Percentiles rank a stretch among this genome's conserved stretches.
phyloP scores from a whole-genome alignment of 1,140 invertebrate species.

The Rhyzopertha dominica region DNA sequence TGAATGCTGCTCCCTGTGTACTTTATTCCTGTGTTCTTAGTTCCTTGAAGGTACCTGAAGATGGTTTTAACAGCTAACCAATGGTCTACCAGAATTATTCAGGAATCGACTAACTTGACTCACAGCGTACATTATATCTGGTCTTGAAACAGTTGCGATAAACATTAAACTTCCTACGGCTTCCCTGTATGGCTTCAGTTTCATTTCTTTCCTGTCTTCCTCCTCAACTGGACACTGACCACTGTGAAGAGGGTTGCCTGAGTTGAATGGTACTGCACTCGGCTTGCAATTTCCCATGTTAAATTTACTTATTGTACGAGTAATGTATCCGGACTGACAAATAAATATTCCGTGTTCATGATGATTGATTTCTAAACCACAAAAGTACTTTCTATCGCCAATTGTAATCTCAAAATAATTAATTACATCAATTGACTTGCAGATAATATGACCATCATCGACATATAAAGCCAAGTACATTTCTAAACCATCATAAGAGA shows the following conservation, averaged over 20 bases:
- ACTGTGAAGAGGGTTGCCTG: too few relatives aligned
- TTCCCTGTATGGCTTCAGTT: conserved; percentile 41
- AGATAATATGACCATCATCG: conserved; percentile 49
- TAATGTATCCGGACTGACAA: too few relatives aligned
- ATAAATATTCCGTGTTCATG: too few relatives aligned
- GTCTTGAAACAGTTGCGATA: conserved; percentile 36
- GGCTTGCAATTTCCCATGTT: too few relatives aligned
- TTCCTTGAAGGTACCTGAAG: conserved; percentile 45
- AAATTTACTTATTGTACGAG: too few relatives aligned
- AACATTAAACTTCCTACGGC: conserved; percentile 43
- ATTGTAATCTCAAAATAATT: too few relatives aligned
- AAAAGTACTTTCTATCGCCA: too few relatives aligned
- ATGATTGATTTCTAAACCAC: too few relatives aligned
- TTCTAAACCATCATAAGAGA: conserved; percentile 21
- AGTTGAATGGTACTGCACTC: too few relatives aligned
- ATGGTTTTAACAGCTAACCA: conserved; percentile 41
- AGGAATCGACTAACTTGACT: conserved; percentile 30
- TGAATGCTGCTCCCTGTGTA: conserved; percentile 15
- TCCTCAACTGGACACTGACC: too few relatives aligned
- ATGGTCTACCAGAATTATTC: conserved; percentile 28
- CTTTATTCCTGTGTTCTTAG: conserved; percentile 31
- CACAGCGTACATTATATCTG: conserved; percentile 46
- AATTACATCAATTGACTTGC: too few relatives aligned
- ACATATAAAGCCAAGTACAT: conserved; percentile 46
- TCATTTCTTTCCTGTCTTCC: too few relatives aligned